These are phyloP conservation scores for Deilephila porcellus DNA, from an alignment of 2,888 invertebrate genomes.

Conservation along the genomic window DNA sequence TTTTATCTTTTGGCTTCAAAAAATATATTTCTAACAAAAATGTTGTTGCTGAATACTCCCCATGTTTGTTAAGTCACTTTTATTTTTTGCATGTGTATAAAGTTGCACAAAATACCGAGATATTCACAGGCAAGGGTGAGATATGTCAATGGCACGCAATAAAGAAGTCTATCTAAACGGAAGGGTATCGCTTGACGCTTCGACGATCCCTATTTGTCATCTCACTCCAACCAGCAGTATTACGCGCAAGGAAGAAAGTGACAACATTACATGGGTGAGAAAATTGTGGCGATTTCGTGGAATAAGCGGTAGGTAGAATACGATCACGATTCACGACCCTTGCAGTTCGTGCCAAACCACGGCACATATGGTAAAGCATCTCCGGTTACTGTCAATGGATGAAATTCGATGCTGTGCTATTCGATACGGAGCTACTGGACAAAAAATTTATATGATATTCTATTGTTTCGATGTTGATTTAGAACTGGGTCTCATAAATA, in stretches of 20 bases:
- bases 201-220: neutral
- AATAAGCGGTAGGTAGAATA: conserved; percentile 2
- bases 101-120: neutral
- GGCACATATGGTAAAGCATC: neutral
- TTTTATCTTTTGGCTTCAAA: too few relatives aligned
- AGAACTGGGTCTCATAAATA: too few relatives aligned
- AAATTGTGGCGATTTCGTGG: neutral
- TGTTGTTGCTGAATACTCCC: too few relatives aligned
- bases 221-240: neutral
- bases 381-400: conserved; percentile 1
- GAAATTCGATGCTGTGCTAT: conserved; percentile 8
- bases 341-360: neutral
- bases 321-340: neutral
- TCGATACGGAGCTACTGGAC: neutral
- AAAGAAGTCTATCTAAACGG: neutral
- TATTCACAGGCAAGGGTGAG: neutral
- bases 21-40: too few relatives aligned
- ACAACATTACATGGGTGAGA: neutral
- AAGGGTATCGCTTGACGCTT: neutral
- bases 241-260: neutral
- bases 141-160: conserved; percentile 16
- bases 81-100: too few relatives aligned
- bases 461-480: neutral
- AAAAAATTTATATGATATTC: neutral
- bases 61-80: too few relatives aligned